Evolutionary conservation across 2,113 vertebrate genomes (phyloP).

Genomic region (Pheucticus melanocephalus): DNA sequence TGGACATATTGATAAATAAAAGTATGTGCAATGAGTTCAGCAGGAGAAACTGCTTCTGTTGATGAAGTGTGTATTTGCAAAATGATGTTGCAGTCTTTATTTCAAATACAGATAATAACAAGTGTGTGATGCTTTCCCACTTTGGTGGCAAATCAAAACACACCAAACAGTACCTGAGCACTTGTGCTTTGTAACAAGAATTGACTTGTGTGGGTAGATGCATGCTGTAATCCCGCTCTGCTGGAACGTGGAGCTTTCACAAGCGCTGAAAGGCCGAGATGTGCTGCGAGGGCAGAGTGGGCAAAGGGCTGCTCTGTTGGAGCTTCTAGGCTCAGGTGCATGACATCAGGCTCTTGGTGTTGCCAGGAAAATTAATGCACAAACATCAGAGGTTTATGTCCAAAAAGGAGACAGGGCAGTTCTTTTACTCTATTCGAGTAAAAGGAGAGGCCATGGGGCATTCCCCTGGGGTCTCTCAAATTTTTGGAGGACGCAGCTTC

Average conservation of each 20-base stretch:
- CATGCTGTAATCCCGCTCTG: background rate
- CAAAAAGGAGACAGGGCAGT: background rate
- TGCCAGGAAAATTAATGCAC: background rate
- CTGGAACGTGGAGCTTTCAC: fast-evolving
- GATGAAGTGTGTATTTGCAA: background rate
- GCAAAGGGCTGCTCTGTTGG: background rate
- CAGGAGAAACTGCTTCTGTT: background rate
- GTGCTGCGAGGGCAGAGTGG: background rate
- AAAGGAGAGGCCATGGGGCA: background rate
- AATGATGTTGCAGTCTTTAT: background rate
- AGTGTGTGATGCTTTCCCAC: background rate
- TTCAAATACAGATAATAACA: background rate
- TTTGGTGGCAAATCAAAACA: background rate
- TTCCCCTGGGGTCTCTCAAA: background rate
- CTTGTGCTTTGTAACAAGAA: background rate
- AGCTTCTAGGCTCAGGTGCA: background rate
- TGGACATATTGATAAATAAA: background rate
- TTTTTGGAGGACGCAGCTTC: background rate
- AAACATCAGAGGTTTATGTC: background rate
- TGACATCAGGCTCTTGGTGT: fast-evolving
- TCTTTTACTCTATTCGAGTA: background rate
- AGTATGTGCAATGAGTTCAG: background rate
- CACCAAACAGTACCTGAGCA: background rate
- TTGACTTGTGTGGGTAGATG: fast-evolving
- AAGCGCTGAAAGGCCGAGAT: background rate